A percentile compares a stretch with the other conserved stretches of the same genome.
These are phyloP conservation scores for Manacus vitellinus DNA, from an alignment of 2,113 vertebrate genomes.

Conservation along the genomic window DNA sequence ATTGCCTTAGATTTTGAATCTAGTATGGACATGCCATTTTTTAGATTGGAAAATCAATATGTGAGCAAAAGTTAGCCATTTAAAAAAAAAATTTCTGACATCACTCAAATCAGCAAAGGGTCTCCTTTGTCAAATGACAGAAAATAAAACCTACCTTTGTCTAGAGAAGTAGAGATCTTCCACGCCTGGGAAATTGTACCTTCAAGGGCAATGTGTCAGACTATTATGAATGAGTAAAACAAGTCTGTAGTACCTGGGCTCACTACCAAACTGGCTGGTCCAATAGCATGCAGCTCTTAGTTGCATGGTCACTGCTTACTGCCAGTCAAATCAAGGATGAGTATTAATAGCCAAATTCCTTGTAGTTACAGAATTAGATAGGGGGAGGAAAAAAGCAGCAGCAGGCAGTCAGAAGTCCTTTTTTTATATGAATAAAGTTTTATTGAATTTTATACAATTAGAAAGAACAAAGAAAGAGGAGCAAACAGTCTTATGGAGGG, in stretches of 20 bases:
- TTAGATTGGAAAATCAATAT: neutral
- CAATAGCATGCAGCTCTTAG: neutral
- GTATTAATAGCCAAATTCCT: neutral
- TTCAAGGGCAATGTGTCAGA: neutral
- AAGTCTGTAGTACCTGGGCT: neutral
- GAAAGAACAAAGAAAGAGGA: conserved; percentile 81
- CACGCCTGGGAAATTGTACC: neutral
- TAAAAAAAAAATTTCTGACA: neutral
- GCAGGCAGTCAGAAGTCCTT: neutral
- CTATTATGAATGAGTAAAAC: conserved; percentile 2
- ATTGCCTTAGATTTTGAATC: neutral
- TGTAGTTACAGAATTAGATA: neutral
- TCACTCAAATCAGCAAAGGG: neutral
- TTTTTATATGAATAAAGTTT: conserved; percentile 82
- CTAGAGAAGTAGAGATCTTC: neutral
- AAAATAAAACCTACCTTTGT: conserved; percentile 33
- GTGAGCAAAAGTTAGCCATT: neutral
- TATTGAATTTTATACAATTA: conserved; percentile 82
- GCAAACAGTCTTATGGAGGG: conserved; percentile 64
- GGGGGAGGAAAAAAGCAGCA: neutral
- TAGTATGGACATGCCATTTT: neutral
- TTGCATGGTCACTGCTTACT: neutral
- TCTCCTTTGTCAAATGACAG: neutral
- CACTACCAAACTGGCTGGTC: neutral
- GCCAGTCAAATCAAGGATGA: neutral